Evolutionary conservation across 2,113 vertebrate species (phyloP), one percentile per base, ranked within the genome.

Genomic region (Rynchops niger): DNA sequence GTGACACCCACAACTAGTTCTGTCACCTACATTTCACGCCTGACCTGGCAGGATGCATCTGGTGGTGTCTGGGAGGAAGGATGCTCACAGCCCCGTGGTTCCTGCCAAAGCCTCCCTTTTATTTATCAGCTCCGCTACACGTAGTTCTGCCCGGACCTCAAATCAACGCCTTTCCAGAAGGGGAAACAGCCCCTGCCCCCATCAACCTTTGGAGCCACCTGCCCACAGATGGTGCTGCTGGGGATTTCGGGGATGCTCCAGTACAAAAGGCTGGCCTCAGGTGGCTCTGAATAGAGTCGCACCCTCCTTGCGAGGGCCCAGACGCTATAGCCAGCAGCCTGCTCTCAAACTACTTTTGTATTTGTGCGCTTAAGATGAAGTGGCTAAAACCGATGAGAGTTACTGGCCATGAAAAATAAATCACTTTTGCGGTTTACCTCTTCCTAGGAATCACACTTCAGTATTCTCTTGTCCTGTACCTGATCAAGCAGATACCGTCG

Each of bases 11-110:
- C 86, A 81, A 76, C 90, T 65, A 76, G n/a, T 87, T 91, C 91
- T 86, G 93, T 73, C 95, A 92, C 87, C 94, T 90, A 2, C 87
- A 85, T 69, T 81, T 90, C 90, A 88, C 13, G 67, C 85, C 92
- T 95, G 96, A 93, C 84, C 78, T 52, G 87, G 94, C 89, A 96
- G 96, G 97, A 95, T 96, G 87, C 86, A 94, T 91, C 95, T 97
- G 96, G 61, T 86, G 50, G 62, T 77, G 83, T 70, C 50, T 80
- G 86, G 45, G 82, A 95, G 95, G 88, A 93, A 94, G 92, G 77
- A 97, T 80, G 91, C 94, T 96, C 86, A 61, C 81, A 93, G 81
- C 74, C 71, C 79, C 76, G 70, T 4, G 81, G 82, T 70, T 94
- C 82, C 89, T 93, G 94, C 87, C 89, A 90, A 62, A 82, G 22